Evolutionary conservation across 2,888 invertebrate species (phyloP), one percentile per base, ranked within the genome.

Genomic region (Cephus sareptanus): DNA sequence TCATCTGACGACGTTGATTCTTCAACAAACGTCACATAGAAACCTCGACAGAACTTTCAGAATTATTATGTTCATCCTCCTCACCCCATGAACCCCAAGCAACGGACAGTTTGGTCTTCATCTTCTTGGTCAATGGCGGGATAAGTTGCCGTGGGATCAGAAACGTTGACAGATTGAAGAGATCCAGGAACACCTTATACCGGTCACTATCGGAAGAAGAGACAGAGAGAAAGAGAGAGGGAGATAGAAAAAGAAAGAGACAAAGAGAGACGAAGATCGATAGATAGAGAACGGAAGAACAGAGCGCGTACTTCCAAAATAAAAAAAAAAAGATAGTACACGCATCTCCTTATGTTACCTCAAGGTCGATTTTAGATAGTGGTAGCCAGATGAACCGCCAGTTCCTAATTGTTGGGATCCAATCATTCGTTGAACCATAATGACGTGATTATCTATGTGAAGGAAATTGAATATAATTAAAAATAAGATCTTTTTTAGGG

Each of bases 371-470:
- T 99, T 94, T 11, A 99, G 94, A 91, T 99, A 99, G 90, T 99
- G 98, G 92, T 99, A 99, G 0, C 99, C 99, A 0, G 98, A 98
- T 11, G 99, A 99, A 4, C 99, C 99, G 30, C 99, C 99, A 0
- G 99, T 99, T 33, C 99, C 99, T 12, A 98, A 93, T 88, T 97
- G 97, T 89, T 98, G 98, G 0, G 98, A 97, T 0, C 99, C 99
- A 85, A 99, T 97, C 99, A 99, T 99, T 85, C 99, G 94, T 92
- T 99, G 99, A 34, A 99, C 99, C 96, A 99, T 97, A 87, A 98
- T 95, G 73, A 99, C 97, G 92, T 99, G 99, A 92, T 99, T 99
- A 92, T 99, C 99, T 99, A 92, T 68, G 70, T 6, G 81, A 79
- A 70, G 15, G 1, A 40, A 75, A 85, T 71, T 9, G 2, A 56